phyloP scores from a whole-genome alignment of 2,888 invertebrate genomes.

The Sipha maydis region DNA sequence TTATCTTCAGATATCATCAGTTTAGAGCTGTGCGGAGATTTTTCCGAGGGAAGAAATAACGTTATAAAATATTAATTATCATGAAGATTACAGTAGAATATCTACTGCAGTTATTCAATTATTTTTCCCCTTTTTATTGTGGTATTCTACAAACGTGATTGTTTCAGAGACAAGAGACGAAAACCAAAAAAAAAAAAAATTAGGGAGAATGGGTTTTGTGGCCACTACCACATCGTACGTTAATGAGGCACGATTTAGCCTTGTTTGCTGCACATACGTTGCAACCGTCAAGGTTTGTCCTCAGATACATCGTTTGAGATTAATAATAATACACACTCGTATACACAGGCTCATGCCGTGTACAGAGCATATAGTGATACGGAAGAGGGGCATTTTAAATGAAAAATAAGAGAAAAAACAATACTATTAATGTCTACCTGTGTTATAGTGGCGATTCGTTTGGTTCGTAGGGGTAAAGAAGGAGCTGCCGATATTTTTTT shows the following conservation, averaged over 20 bases:
- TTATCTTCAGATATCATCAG: neutral
- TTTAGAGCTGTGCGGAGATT: neutral
- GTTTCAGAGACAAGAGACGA: neutral
- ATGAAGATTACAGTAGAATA: neutral
- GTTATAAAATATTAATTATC: neutral
- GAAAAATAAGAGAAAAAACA: constrained; percentile 14
- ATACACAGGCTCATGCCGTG: neutral
- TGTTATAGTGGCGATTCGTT: neutral
- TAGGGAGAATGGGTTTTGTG: constrained; percentile 40
- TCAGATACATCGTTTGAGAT: constrained; percentile 47
- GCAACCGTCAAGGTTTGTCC: constrained; percentile 40
- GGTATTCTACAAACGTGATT: constrained; percentile 13
- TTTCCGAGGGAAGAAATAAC: neutral
- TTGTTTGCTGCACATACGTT: constrained; percentile 36
- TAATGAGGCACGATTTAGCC: constrained; percentile 56
- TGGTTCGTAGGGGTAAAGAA: neutral
- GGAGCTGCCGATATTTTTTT: neutral
- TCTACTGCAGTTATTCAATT: constrained; percentile 4
- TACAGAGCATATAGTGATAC: neutral
- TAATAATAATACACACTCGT: constrained; percentile 30
- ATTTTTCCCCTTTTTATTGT: neutral
- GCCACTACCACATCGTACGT: constrained; percentile 10
- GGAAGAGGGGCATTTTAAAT: neutral
- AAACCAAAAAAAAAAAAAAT: constrained; percentile 23
- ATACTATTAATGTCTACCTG: neutral